phyloP scores from a whole-genome alignment of 2,113 vertebrate genomes.

The Panthera uncia region DNA sequence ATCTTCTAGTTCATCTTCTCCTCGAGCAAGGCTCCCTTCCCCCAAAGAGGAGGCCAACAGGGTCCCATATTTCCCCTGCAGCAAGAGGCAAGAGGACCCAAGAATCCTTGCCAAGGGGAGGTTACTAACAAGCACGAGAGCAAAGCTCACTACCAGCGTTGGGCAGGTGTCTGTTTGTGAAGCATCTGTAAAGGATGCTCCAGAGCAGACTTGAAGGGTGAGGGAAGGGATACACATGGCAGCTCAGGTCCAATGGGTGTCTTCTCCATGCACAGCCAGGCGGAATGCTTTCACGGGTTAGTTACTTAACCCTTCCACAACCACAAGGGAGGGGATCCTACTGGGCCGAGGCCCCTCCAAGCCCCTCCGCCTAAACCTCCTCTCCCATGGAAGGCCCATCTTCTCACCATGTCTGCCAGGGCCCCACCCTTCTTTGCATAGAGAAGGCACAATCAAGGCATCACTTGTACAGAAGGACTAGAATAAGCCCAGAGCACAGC shows the following conservation, averaged over 20 bases:
- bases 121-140: not conserved
- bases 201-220: not conserved
- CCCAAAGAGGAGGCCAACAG: not conserved
- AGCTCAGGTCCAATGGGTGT: accelerated
- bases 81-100: not conserved
- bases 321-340: not conserved
- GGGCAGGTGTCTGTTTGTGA: not conserved
- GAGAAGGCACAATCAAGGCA: not conserved
- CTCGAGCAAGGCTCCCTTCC: not conserved
- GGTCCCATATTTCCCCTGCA: not conserved
- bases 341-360: not conserved
- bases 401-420: not conserved
- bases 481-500: not conserved
- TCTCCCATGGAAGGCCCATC: not conserved
- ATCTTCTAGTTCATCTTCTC: not conserved
- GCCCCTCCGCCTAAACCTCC: not conserved
- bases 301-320: not conserved
- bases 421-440: not conserved
- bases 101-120: not conserved
- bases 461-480: not conserved
- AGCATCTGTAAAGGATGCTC: not conserved
- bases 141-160: not conserved
- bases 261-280: not conserved
- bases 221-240: not conserved
- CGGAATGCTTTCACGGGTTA: not conserved